These are phyloP conservation scores for Rafetus swinhoei DNA, from an alignment of 2,113 vertebrate species.

Conservation along the genomic window DNA sequence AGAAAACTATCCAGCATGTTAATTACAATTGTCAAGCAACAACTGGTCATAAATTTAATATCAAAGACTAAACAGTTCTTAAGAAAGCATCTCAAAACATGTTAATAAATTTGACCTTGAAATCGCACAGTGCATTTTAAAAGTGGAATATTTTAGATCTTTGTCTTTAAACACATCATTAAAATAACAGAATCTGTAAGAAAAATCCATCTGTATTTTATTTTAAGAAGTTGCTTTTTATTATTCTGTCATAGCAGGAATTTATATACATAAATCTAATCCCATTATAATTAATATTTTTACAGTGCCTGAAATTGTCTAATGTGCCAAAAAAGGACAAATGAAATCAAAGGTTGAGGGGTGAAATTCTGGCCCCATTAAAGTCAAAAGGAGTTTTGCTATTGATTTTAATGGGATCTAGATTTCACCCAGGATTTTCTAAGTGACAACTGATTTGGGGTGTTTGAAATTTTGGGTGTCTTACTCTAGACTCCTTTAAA, in stretches of 20 bases:
- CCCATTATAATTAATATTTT: background rate
- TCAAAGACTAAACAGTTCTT: conserved; percentile 49
- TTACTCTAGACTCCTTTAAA: background rate
- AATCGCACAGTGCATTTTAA: conserved; percentile 21
- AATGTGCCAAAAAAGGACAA: background rate
- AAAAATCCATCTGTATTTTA: background rate
- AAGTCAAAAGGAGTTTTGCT: background rate
- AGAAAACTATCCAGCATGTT: conserved; percentile 55
- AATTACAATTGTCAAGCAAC: conserved; percentile 62
- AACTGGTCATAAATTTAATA: conserved; percentile 62
- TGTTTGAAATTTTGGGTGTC: background rate
- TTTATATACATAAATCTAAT: background rate
- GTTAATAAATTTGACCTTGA: conserved; percentile 49
- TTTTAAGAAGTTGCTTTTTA: background rate
- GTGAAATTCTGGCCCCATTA: background rate
- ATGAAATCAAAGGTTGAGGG: background rate
- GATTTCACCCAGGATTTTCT: background rate
- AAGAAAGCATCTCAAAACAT: conserved; percentile 49
- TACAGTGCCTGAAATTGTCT: background rate
- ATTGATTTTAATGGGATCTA: background rate
- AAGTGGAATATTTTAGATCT: background rate
- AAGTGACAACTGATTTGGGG: background rate
- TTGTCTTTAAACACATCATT: background rate
- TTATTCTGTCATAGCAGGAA: background rate
- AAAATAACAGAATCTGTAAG: background rate